phyloP scores from a whole-genome alignment of 2,888 invertebrate species.

The Limulus polyphemus region DNA sequence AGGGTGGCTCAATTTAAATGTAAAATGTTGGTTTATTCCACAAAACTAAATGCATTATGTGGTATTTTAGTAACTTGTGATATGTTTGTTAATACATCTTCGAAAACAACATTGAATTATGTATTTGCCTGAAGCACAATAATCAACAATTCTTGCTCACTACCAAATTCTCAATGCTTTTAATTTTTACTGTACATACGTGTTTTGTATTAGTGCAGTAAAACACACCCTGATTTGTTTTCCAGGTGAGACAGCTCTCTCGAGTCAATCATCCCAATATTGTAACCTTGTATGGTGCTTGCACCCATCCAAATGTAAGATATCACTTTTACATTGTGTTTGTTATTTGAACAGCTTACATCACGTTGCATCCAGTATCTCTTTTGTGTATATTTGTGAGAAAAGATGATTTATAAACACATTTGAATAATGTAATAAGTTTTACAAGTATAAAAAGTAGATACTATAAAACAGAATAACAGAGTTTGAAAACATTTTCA shows the following conservation, averaged over 20 bases:
- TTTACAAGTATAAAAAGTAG: background rate
- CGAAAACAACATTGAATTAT: too few species aligned
- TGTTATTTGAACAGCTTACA: conserved; percentile 28
- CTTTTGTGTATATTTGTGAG: background rate
- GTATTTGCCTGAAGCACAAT: too few species aligned
- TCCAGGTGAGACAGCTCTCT: conserved; percentile 57
- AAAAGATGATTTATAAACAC: background rate
- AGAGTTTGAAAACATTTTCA: background rate
- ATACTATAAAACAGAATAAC: background rate
- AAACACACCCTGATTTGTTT: conserved; percentile 4
- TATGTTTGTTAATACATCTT: too few species aligned
- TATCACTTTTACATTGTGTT: background rate
- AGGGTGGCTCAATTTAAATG: background rate
- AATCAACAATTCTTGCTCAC: too few species aligned
- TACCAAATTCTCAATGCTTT: too few species aligned
- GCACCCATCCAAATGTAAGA: conserved; percentile 48
- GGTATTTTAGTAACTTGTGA: too few species aligned
- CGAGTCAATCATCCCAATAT: conserved; percentile 87
- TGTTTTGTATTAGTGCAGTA: too few species aligned
- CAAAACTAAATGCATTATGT: too few species aligned
- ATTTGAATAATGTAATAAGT: background rate
- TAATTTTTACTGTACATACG: too few species aligned
- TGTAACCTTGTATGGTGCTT: conserved; percentile 80
- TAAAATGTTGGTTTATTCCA: too few species aligned
- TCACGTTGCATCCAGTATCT: background rate